A percentile compares a stretch with the other conserved stretches of the same genome.
Conservation (phyloP, 2,113 vertebrate species). For the Diadophis punctatus region DNA sequence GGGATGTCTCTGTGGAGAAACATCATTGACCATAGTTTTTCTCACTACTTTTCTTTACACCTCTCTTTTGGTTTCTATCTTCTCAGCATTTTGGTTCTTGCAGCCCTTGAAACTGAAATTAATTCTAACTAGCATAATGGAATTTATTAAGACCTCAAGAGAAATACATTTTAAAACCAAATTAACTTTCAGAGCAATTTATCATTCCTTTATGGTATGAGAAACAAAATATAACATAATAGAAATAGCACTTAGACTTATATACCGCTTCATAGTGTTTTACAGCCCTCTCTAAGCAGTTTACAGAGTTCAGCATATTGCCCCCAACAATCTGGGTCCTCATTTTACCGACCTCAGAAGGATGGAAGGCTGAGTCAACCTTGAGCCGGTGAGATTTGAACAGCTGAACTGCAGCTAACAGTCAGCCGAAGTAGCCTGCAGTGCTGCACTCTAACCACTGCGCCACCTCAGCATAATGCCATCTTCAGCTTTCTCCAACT, state of each 20-base stretch:
- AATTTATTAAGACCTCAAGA: neutral
- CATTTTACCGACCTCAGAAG: too few species aligned
- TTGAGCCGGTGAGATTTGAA: too few species aligned
- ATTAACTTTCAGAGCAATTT: neutral
- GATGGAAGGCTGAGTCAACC: too few species aligned
- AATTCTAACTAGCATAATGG: neutral
- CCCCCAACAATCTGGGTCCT: too few species aligned
- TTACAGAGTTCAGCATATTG: too few species aligned
- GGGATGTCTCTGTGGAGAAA: neutral
- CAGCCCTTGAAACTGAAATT: neutral
- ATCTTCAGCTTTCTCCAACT: neutral
- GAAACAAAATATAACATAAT: neutral
- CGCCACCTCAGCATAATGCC: neutral
- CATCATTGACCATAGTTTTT: neutral
- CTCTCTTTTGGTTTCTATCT: neutral
- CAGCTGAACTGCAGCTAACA: too few species aligned
- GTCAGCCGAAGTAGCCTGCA: too few species aligned
- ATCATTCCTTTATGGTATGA: neutral
- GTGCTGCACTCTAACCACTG: too few species aligned
- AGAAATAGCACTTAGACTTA: too few species aligned
- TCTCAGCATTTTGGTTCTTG: neutral
- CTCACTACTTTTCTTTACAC: neutral
- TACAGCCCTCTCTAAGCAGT: too few species aligned
- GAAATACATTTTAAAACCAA: neutral
- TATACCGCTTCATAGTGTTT: too few species aligned